phyloP scores from a whole-genome alignment of 2,113 vertebrate species.

The Psephotus haematonotus region DNA sequence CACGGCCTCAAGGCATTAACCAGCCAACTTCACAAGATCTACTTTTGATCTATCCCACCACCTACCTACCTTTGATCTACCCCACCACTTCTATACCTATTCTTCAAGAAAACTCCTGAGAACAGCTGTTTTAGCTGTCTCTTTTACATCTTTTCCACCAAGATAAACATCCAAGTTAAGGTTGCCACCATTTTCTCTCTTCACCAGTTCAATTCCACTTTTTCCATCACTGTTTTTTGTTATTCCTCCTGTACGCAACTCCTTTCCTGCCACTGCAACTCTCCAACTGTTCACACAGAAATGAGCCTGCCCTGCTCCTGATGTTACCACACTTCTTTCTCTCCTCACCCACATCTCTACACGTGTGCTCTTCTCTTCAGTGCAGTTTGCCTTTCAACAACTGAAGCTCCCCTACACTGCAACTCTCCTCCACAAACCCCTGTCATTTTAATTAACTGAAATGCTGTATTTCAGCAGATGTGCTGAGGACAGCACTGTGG shows the following conservation, averaged over 20 bases:
- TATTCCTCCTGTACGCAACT: background rate
- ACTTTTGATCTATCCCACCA: background rate
- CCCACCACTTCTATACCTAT: background rate
- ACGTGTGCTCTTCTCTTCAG: background rate
- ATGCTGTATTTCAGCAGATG: background rate
- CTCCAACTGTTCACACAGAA: background rate
- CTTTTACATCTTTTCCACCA: background rate
- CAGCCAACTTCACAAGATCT: background rate
- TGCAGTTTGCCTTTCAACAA: background rate
- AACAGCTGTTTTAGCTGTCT: background rate
- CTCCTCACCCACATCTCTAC: background rate
- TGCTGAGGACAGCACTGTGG: background rate
- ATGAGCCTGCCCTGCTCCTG: background rate
- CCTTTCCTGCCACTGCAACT: background rate
- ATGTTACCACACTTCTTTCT: background rate
- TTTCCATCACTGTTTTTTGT: background rate
- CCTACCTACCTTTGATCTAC: background rate
- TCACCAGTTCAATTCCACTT: background rate
- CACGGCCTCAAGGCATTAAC: background rate
- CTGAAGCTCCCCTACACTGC: background rate
- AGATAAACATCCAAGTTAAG: background rate
- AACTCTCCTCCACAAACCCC: background rate
- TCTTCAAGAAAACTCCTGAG: background rate
- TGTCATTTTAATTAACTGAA: background rate
- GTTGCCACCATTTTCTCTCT: background rate